Conservation (phyloP, 2,888 invertebrate genomes). For the Suillia variegata region DNA sequence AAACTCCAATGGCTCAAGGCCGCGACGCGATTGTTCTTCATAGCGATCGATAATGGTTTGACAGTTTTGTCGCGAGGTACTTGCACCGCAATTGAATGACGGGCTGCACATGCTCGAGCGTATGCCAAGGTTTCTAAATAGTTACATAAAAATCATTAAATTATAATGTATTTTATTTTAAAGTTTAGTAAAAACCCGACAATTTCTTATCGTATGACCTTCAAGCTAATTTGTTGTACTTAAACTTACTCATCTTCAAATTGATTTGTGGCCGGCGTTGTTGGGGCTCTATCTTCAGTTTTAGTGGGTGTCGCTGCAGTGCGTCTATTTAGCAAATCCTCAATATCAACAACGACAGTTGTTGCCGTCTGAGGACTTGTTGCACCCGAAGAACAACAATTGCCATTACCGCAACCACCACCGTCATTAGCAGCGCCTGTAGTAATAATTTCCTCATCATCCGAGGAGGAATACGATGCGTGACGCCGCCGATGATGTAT, state of each 20-base stretch:
- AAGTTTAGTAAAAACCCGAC: fast-evolving
- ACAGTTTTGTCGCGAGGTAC: slow-evolving; percentile 63
- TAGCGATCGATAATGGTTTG: slow-evolving; percentile 64
- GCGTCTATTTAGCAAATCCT: slow-evolving; percentile 64
- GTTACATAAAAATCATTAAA: not conserved
- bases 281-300: slow-evolving; percentile 17
- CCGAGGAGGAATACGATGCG: slow-evolving; percentile 55
- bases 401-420: slow-evolving; percentile 45
- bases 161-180: no score
- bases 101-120: slow-evolving; percentile 61
- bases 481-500: slow-evolving; percentile 42
- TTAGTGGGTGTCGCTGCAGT: slow-evolving; percentile 21
- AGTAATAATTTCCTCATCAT: slow-evolving; percentile 54
- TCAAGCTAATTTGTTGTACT: not conserved
- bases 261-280: slow-evolving; percentile 26
- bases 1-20: slow-evolving; percentile 64
- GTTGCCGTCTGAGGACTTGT: slow-evolving; percentile 45
- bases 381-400: slow-evolving; percentile 49
- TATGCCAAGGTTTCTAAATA: slow-evolving; percentile 31
- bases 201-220: not conserved
- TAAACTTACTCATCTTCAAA: slow-evolving; percentile 36
- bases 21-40: slow-evolving; percentile 63
- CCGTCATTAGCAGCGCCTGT: slow-evolving; percentile 20
- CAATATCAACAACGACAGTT: slow-evolving; percentile 67
- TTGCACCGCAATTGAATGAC: slow-evolving; percentile 64